These are phyloP conservation scores for Agraylea sexmaculata DNA, from an alignment of 1,140 invertebrate genomes.

Conservation along the genomic window DNA sequence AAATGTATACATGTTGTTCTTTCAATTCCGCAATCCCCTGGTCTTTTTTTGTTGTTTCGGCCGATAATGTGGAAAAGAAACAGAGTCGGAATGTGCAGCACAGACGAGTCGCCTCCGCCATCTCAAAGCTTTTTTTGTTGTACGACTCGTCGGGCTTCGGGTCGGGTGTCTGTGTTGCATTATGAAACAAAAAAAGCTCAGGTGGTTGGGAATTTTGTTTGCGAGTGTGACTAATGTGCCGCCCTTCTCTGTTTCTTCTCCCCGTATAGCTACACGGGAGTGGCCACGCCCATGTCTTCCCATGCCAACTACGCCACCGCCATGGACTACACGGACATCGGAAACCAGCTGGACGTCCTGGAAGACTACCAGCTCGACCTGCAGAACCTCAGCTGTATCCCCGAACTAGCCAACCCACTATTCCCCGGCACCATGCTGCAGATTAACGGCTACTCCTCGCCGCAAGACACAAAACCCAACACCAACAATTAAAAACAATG, in stretches of 20 bases:
- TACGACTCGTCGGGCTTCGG: neutral
- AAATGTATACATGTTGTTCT: no score
- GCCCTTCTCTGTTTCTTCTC: no score
- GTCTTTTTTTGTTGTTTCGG: no score
- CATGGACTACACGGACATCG: conserved; percentile 19
- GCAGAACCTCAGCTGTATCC: conserved; percentile 14
- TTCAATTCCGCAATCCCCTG: no score
- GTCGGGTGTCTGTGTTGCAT: neutral
- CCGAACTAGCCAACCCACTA: conserved; percentile 6
- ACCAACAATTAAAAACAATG: no score
- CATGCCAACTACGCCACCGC: neutral
- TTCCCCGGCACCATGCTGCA: no score
- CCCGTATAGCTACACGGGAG: conserved; percentile 15
- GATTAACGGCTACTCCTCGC: no score
- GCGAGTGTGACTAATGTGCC: no score
- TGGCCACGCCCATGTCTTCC: conserved; percentile 14
- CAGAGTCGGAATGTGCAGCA: neutral
- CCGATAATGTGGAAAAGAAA: no score
- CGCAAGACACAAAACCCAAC: no score
- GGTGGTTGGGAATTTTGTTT: no score
- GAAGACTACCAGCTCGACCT: conserved; percentile 19
- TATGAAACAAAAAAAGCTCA: neutral
- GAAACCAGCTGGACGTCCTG: conserved; percentile 15
- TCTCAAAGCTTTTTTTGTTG: neutral
- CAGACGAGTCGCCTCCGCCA: neutral